phyloP scores from a whole-genome alignment of 2,888 invertebrate species.

The Tetramorium bicarinatum region DNA sequence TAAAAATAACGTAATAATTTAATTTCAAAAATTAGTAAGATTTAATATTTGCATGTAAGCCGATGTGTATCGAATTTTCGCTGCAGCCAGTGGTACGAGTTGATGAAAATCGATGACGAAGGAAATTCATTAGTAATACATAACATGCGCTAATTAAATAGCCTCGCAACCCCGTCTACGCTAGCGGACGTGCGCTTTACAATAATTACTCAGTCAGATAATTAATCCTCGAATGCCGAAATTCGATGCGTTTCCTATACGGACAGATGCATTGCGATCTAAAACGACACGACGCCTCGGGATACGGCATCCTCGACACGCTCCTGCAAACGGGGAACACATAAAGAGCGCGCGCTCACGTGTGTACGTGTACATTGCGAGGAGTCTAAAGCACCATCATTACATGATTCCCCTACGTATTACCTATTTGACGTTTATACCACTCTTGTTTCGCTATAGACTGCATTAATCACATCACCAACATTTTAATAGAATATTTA shows the following conservation, averaged over 20 bases:
- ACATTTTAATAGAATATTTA: neutral
- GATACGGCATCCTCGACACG: constrained; percentile 34
- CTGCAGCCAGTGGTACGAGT: neutral
- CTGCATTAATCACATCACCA: neutral
- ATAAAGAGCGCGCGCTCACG: neutral
- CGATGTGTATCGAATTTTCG: constrained; percentile 15
- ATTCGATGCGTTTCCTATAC: constrained; percentile 35
- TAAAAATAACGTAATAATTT: neutral
- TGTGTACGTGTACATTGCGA: neutral
- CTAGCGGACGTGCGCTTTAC: constrained; percentile 26
- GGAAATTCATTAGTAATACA: constrained; percentile 42
- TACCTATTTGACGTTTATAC: constrained; percentile 29
- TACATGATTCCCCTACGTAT: constrained; percentile 20
- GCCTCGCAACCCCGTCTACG: neutral
- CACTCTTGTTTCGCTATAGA: neutral
- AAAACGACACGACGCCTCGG: constrained; percentile 40
- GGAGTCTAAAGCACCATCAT: constrained; percentile 26
- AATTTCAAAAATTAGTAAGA: neutral
- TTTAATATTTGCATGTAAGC: neutral
- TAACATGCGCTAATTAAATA: constrained; percentile 51
- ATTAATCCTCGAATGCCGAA: constrained; percentile 51
- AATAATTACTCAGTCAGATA: constrained; percentile 56
- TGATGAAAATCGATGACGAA: constrained; percentile 28
- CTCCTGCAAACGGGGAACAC: constrained; percentile 35
- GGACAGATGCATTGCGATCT: constrained; percentile 16